Evolutionary conservation across 2,888 invertebrate species (phyloP), one percentile per base, ranked within the genome.

Genomic region (Aspidiotus destructor): DNA sequence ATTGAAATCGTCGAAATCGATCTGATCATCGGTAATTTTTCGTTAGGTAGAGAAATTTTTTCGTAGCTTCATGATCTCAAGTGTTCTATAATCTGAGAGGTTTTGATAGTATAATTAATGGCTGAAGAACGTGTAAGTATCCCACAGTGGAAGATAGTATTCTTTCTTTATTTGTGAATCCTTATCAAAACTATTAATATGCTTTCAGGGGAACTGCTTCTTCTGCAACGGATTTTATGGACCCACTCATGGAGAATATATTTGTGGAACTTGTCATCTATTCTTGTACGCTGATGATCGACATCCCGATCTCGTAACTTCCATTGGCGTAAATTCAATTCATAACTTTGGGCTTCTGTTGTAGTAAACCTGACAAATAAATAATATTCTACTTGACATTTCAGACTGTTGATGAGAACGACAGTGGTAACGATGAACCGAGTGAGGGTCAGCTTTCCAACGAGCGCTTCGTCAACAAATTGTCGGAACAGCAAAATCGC

Each of bases 361-460:
- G 28, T 28, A 28, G 28, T 1, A 28, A 28, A 28, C n/a, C n/a
- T n/a, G 5, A 70, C 69, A 13, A 68, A 54, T 48, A 41, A n/a
- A 28, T 28, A 28, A 28, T 28, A 28, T 28, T 28, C 5, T 28
- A 28, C 28, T 28, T 48, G n/a, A 48, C 68, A 63, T 72, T 73
- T 40, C 74, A 85, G 83, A 84, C 85, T 79, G 87, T 88, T 7
- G 93, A 93, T 74, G 92, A 92, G 73, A 90, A 90, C 73, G 94
- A 95, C 77, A 94, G 93, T 0, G 96, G 95, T 0, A 96, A 93
- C 76, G 96, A 96, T 76, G 95, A 96, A 76, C 94, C 94, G 0
- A 67, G 67, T 11, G 67, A 67, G 44, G 44, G 67, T 42, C 67
- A 67, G 40, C 67, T 67, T 2, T 58, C 48, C 60, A 60, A 28